Evolutionary conservation across 2,888 invertebrate species (phyloP).

Genomic region (Steinernema hermaphroditum): DNA sequence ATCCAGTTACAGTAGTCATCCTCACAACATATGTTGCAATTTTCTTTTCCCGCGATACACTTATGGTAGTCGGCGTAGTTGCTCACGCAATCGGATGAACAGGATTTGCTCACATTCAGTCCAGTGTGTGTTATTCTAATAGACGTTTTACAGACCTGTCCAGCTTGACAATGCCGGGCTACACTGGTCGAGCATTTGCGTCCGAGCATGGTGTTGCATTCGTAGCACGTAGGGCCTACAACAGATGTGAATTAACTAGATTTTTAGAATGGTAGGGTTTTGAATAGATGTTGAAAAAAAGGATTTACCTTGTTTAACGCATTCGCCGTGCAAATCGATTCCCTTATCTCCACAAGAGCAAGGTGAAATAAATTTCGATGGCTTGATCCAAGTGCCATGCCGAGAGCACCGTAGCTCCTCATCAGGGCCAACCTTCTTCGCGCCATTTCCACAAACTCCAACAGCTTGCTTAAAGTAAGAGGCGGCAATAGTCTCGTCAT

Average conservation of each 20-base stretch:
- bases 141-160: slow-evolving; percentile 34
- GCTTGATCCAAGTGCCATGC: slow-evolving; percentile 34
- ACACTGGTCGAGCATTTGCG: slow-evolving; percentile 25
- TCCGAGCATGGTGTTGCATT: slow-evolving; percentile 32
- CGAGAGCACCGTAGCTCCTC: slow-evolving; percentile 35
- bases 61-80: slow-evolving; percentile 33
- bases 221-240: slow-evolving; percentile 35
- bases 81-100: slow-evolving; percentile 24
- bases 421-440: slow-evolving; percentile 15
- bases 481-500: slow-evolving; percentile 25
- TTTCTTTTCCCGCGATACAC: slow-evolving; percentile 34
- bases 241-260: too few relatives aligned
- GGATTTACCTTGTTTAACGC: slow-evolving; percentile 19
- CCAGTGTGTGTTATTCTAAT: slow-evolving; percentile 30
- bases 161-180: slow-evolving; percentile 31
- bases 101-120: slow-evolving; percentile 31
- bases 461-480: not conserved
- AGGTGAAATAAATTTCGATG: not conserved
- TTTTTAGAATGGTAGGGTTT: not conserved
- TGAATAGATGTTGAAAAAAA: not conserved
- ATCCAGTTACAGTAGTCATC: slow-evolving; percentile 37
- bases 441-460: slow-evolving; percentile 30
- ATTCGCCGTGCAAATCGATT: slow-evolving; percentile 15
- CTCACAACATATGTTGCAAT: slow-evolving; percentile 36
- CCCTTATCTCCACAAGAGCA: slow-evolving; percentile 20